Percentiles rank a stretch among this genome's conserved stretches.
phyloP scores from a whole-genome alignment of 2,888 invertebrate genomes.

The Mechanitis messenoides region DNA sequence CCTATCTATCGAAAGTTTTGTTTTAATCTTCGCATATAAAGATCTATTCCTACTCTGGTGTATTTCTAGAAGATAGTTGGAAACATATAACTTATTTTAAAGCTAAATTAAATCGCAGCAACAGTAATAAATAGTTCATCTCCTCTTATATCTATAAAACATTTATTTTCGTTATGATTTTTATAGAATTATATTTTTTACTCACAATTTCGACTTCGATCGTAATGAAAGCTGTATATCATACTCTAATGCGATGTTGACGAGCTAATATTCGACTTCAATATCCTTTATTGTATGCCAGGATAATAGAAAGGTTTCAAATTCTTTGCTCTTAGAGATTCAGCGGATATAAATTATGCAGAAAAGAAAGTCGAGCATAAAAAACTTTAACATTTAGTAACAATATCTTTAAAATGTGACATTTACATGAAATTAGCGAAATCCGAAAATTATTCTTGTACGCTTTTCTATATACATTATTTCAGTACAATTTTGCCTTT shows the following conservation, averaged over 20 bases:
- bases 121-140: neutral
- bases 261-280: conserved; percentile 38
- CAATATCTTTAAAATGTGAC: too few species aligned
- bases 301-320: neutral
- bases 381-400: too few species aligned
- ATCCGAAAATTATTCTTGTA: too few species aligned
- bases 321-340: neutral
- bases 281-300: conserved; percentile 30
- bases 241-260: conserved; percentile 45
- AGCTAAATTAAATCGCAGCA: too few species aligned
- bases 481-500: too few species aligned
- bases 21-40: too few species aligned
- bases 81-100: neutral
- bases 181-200: conserved; percentile 7
- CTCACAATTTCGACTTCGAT: conserved; percentile 31
- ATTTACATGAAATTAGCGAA: too few species aligned
- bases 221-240: conserved; percentile 40
- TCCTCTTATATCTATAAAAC: neutral
- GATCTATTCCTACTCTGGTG: too few species aligned
- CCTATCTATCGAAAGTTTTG: too few species aligned
- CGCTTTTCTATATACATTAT: too few species aligned
- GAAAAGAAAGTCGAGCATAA: too few species aligned
- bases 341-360: neutral
- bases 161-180: neutral
- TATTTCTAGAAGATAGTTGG: too few species aligned